Percentiles rank a stretch among this genome's conserved stretches.
Conservation (phyloP, 2,797 vertebrate species). For the Syngnathus acus region DNA sequence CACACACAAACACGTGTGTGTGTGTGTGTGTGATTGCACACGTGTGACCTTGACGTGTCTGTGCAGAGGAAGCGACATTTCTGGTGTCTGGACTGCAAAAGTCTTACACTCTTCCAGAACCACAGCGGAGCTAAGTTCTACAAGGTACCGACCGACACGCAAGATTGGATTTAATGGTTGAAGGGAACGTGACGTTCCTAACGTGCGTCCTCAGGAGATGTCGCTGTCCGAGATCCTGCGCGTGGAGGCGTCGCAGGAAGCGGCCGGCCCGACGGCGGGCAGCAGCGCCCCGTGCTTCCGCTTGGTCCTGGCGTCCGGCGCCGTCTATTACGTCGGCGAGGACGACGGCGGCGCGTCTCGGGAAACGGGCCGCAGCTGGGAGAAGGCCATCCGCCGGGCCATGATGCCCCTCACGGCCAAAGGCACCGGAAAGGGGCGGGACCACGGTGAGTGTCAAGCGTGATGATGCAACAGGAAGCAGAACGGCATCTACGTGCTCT, state of each 20-base stretch:
- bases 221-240: conserved; percentile 87
- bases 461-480: neutral
- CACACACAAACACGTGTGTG: neutral
- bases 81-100: conserved; percentile 77
- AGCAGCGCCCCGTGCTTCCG: conserved; percentile 89
- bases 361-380: conserved; percentile 84
- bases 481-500: neutral
- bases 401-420: conserved; percentile 94
- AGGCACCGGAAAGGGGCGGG: conserved; percentile 75
- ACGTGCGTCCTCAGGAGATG: conserved; percentile 20
- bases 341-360: conserved; percentile 71
- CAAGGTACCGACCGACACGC: conserved; percentile 50
- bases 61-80: conserved; percentile 75
- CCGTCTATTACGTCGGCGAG: conserved; percentile 90
- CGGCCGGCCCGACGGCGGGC: conserved; percentile 71
- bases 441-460: conserved; percentile 79
- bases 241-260: conserved; percentile 78
- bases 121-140: conserved; percentile 73
- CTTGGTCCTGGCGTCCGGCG: conserved; percentile 80
- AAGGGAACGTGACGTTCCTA: neutral
- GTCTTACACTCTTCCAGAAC: conserved; percentile 73
- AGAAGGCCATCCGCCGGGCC: conserved; percentile 88
- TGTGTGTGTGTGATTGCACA: neutral
- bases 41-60: neutral
- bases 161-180: neutral